Evolutionary conservation across 2,113 vertebrate genomes (phyloP).

Genomic region (Todiramphus saurophagus): DNA sequence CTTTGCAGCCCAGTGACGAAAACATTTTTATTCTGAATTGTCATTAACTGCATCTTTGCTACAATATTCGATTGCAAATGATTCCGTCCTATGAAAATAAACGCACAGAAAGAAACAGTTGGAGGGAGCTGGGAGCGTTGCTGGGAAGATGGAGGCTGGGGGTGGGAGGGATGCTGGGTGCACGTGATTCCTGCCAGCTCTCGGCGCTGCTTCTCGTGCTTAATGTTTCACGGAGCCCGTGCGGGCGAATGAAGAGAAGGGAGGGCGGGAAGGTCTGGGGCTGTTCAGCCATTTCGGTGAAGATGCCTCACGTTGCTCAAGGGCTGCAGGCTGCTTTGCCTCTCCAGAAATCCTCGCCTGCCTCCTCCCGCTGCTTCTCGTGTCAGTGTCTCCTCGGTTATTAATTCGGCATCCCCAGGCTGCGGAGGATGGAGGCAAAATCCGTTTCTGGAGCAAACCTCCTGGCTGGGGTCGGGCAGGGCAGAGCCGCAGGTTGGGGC

Average conservation of each 20-base stretch:
- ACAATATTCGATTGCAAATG: neutral
- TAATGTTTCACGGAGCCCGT: neutral
- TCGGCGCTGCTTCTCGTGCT: fast-evolving
- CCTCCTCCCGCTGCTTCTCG: neutral
- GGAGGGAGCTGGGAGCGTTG: neutral
- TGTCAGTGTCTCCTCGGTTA: neutral
- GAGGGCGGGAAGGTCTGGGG: neutral
- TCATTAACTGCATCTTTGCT: neutral
- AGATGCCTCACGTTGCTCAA: neutral
- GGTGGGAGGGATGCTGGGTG: neutral
- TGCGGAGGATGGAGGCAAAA: neutral
- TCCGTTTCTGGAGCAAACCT: neutral
- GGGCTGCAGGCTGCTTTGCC: neutral
- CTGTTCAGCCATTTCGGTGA: neutral
- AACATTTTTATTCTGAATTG: neutral
- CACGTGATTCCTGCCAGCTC: neutral
- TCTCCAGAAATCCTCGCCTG: neutral
- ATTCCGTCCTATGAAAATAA: neutral
- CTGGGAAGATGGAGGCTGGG: neutral
- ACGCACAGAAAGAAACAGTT: neutral
- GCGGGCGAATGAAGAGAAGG: neutral
- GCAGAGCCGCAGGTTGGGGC: fast-evolving
- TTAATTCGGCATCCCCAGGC: neutral
- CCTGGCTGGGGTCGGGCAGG: fast-evolving
- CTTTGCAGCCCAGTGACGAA: neutral